Evolutionary conservation across 1,140 invertebrate genomes (phyloP).

Genomic region (Anoplolepis gracilipes): DNA sequence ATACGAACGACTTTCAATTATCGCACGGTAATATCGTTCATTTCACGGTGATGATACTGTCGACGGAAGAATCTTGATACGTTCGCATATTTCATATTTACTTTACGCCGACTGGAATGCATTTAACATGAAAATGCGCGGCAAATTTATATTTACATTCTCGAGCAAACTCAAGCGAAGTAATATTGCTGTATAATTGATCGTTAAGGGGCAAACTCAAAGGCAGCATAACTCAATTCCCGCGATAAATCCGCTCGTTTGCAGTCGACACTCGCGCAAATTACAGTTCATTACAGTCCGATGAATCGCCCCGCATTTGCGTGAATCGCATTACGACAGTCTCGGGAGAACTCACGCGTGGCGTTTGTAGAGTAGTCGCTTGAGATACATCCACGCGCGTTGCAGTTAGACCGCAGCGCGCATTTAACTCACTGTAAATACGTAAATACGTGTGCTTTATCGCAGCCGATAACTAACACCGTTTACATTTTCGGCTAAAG

Average conservation of each 20-base stretch:
- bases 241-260: slow-evolving; percentile 43
- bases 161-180: not conserved
- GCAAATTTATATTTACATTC: not conserved
- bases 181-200: slow-evolving; percentile 49
- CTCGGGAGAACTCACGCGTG: slow-evolving; percentile 50
- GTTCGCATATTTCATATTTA: not conserved
- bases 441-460: slow-evolving; percentile 15
- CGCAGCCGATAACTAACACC: not conserved
- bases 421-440: slow-evolving; percentile 4
- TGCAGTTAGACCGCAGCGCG: slow-evolving; percentile 3
- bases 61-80: not conserved
- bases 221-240: not conserved
- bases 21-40: not conserved
- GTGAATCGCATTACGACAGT: slow-evolving; percentile 36
- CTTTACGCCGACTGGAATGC: not conserved
- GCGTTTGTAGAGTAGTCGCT: slow-evolving; percentile 25
- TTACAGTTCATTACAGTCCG: slow-evolving; percentile 45
- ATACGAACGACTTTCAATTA: slow-evolving; percentile 21
- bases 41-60: not conserved
- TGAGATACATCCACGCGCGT: not conserved
- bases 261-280: slow-evolving; percentile 44
- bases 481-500: slow-evolving; percentile 34
- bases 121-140: slow-evolving; percentile 16
- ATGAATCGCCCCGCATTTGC: slow-evolving; percentile 47
- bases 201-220: slow-evolving; percentile 37